Evolutionary conservation across 2,888 invertebrate species (phyloP).

Genomic region (Arge pagana): DNA sequence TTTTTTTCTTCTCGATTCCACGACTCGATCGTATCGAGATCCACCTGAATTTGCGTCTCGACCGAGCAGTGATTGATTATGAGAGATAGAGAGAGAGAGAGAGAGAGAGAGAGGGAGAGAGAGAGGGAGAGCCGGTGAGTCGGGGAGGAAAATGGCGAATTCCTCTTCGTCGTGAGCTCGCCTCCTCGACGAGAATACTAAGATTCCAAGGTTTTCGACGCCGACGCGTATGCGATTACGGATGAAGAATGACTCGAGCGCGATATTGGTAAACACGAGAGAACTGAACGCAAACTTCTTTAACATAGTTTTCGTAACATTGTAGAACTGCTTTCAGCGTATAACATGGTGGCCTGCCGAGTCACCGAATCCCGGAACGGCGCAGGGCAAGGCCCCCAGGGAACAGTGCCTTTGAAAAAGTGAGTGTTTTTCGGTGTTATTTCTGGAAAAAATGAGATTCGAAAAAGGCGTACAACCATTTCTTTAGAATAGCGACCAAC

Average conservation of each 20-base stretch:
- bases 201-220: too few relatives aligned
- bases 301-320: constrained; percentile 54
- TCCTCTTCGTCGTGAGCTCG: too few relatives aligned
- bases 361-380: constrained; percentile 93
- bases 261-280: constrained; percentile 37
- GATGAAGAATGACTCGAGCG: constrained; percentile 16
- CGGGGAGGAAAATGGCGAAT: too few relatives aligned
- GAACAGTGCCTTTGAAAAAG: constrained; percentile 98
- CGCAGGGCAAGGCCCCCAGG: constrained; percentile 70
- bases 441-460: neutral
- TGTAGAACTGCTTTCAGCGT: constrained; percentile 78
- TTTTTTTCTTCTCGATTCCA: too few relatives aligned
- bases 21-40: too few relatives aligned
- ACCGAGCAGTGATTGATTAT: too few relatives aligned
- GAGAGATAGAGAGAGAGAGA: too few relatives aligned
- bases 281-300: constrained; percentile 34
- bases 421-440: constrained; percentile 64
- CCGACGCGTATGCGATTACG: too few relatives aligned
- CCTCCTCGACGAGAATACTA: too few relatives aligned
- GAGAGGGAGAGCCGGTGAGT: too few relatives aligned
- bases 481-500: constrained; percentile 1
- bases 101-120: too few relatives aligned
- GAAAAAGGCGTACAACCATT: constrained; percentile 8
- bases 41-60: too few relatives aligned
- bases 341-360: constrained; percentile 98